A percentile compares a stretch with the other conserved stretches of the same genome.
Conservation (phyloP, 2,888 invertebrate genomes). For the Silvanus unidentatus region DNA sequence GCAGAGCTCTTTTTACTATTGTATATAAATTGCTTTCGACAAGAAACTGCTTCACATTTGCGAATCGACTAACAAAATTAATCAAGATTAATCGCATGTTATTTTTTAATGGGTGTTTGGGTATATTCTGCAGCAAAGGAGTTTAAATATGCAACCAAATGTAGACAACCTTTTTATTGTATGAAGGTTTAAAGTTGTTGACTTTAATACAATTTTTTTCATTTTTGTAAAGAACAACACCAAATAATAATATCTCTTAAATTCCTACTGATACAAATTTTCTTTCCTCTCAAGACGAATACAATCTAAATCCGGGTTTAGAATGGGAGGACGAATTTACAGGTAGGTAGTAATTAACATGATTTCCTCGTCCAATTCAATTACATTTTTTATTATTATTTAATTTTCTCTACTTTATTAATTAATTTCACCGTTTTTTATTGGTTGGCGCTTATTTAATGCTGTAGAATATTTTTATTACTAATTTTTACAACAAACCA, state of each 20-base stretch:
- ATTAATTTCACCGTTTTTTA: background rate
- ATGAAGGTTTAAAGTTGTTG: constrained; percentile 13
- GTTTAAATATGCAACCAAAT: constrained; percentile 18
- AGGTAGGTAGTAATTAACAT: constrained; percentile 71
- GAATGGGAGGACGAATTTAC: constrained; percentile 99
- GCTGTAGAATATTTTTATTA: constrained; percentile 2
- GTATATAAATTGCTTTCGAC: background rate
- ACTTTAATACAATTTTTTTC: background rate
- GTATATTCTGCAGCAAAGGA: constrained; percentile 8
- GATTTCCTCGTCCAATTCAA: constrained; percentile 32
- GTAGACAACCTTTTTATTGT: constrained; percentile 16
- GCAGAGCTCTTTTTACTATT: no score
- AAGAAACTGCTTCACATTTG: constrained; percentile 6
- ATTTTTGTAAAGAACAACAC: background rate
- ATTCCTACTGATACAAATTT: constrained; percentile 38
- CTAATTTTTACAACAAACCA: constrained; percentile 1
- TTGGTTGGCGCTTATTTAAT: constrained; percentile 1
- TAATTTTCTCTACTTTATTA: background rate
- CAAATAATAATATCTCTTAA: constrained; percentile 29
- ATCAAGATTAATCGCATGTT: constrained; percentile 6
- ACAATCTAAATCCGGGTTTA: constrained; percentile 99
- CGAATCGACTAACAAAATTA: constrained; percentile 3
- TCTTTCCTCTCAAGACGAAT: constrained; percentile 88
- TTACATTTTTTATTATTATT: constrained; percentile 13
- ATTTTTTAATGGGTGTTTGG: background rate